Conservation (phyloP, 2,888 invertebrate genomes). For the Standfussiana lucernea region DNA sequence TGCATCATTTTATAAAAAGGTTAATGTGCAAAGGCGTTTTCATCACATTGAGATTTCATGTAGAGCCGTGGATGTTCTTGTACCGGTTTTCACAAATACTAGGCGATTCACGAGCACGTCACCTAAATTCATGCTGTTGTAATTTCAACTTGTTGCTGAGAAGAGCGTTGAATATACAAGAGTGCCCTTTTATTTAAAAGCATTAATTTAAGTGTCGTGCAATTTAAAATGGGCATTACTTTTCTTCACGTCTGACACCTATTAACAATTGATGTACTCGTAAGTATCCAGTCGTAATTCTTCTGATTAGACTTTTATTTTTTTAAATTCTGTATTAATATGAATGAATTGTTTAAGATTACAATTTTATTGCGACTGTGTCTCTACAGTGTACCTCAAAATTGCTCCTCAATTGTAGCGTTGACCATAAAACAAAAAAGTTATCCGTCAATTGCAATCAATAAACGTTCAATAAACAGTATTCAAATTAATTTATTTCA, state of each 20-base stretch:
- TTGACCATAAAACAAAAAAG: constrained; percentile 23
- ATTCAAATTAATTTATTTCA: constrained; percentile 49
- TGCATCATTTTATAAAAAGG: constrained; percentile 11
- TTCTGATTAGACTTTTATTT: background rate
- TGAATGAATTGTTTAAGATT: background rate
- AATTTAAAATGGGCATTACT: background rate
- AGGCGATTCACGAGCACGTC: background rate
- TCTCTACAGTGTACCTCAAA: background rate
- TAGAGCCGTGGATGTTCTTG: background rate
- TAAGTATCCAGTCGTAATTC: background rate
- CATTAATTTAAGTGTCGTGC: background rate
- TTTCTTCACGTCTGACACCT: background rate
- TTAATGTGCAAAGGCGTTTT: constrained; percentile 1
- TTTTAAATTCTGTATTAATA: background rate
- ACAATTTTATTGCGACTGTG: background rate
- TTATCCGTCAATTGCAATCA: constrained; percentile 21
- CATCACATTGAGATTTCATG: constrained; percentile 16
- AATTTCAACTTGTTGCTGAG: background rate
- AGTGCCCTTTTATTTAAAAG: background rate
- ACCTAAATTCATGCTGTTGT: background rate
- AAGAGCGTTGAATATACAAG: background rate
- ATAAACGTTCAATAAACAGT: constrained; percentile 26
- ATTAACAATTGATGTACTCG: background rate
- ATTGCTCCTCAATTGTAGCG: constrained; percentile 9
- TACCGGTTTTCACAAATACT: background rate